A percentile compares a stretch with the other conserved stretches of the same genome.
Evolutionary conservation across 2,797 vertebrate genomes (phyloP).

Genomic region (Myotis myotis): DNA sequence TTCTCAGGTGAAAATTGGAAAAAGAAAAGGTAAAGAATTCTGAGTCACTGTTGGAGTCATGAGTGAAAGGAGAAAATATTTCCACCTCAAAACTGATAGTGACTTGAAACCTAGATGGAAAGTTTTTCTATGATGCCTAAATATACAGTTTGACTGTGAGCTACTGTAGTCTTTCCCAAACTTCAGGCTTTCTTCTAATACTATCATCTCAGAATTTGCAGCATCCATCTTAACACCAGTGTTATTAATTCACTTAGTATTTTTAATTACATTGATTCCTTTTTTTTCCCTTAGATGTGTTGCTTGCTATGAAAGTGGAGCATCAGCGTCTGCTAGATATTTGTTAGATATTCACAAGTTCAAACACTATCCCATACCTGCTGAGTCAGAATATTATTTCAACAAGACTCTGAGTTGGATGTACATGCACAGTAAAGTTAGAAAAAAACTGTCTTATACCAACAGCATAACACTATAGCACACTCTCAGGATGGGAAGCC

Average conservation of each 20-base stretch:
- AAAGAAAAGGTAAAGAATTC: not conserved
- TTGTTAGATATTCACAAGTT: conserved; percentile 28
- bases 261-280: not conserved
- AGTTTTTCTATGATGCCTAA: conserved; percentile 1
- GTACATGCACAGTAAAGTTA: not conserved
- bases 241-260: not conserved
- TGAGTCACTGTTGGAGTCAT: not conserved
- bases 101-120: not conserved
- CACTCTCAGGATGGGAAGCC: not conserved
- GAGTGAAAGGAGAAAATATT: not conserved
- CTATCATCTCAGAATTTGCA: not conserved
- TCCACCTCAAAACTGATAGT: not conserved
- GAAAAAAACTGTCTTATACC: not conserved
- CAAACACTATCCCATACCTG: not conserved
- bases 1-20: not conserved
- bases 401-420: not conserved
- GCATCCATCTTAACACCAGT: not conserved
- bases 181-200: not conserved
- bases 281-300: not conserved
- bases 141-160: not conserved
- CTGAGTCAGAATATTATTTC: not conserved
- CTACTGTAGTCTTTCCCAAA: not conserved
- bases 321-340: not conserved
- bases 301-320: not conserved
- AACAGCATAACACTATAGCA: not conserved